Base-by-base conservation (phyloP, 92 coral and sea anemone species). In the Parazoanthus atlanticus region DNA sequence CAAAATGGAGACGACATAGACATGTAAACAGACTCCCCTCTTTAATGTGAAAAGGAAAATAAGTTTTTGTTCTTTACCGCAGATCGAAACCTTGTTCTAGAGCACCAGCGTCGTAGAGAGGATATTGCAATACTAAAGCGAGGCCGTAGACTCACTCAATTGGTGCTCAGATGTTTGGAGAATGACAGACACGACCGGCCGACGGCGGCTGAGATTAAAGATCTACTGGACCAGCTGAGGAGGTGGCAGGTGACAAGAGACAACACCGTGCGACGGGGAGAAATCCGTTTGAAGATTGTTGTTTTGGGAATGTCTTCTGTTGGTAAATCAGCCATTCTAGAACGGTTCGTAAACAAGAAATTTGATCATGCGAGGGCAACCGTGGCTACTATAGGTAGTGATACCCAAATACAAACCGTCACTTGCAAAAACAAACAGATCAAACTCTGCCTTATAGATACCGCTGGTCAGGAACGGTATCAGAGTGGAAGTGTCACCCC, bases 151-250 rank as follows among this genome's bases (percentile, higher is more conserved):
- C 89, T 89, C 2, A 80, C 86, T 49, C 88, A 85, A 11, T 65
- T 85, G 19, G 94, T 89, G 25, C 94, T 79, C 6, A 86, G 56
- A 19, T 91, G 94, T 75, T 85, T 91, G 64, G 90, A 91, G 66
- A 91, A 91, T 49, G 90, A 89, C 89, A 76, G 46, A 31, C 70
- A 26, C 29, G 86, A 78, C 67, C 86, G 94, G 38, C 94, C 94
- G 13, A 31, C 88, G 11, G 86, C 89, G 10, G 82, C 12, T 49
- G 82, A 91, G 58, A 47, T 88, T 13, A 56, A 64, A n/a, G 71
- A 15, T 8, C 71, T 38, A 15, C 80, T 91, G n/a, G 90, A 89
- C 36, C 81, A 79, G 32, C 28, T 77, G 67, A 64, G 90, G 64
- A 89, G 79, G 36, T 74, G 88, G 65, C 87, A 84, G 3, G 84